A percentile compares a stretch with the other conserved stretches of the same genome.
phyloP scores from a whole-genome alignment of 2,113 vertebrate genomes.

The Hydropotes inermis region DNA sequence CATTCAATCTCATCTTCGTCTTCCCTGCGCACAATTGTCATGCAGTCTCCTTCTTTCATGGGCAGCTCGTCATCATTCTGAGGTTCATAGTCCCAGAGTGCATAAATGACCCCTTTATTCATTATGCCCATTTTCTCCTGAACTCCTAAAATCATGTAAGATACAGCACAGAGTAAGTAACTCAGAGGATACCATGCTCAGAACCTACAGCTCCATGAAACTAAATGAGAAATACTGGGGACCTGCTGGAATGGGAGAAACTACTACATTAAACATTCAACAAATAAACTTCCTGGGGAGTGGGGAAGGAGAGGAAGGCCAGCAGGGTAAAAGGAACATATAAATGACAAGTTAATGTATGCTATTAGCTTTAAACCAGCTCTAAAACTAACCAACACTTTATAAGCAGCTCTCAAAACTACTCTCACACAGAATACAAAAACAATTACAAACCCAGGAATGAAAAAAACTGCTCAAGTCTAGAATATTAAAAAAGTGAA shows the following conservation, averaged over 20 bases:
- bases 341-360: rapidly evolving
- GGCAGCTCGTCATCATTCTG: constrained; percentile 90
- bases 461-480: background rate
- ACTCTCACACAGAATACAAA: background rate
- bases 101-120: constrained; percentile 97
- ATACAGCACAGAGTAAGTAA: background rate
- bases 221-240: background rate
- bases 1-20: constrained; percentile 95
- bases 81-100: constrained; percentile 91
- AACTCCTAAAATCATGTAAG: constrained; percentile 84
- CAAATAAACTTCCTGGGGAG: too few species aligned
- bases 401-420: background rate
- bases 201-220: background rate
- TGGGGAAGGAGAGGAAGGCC: background rate
- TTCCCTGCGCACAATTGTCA: constrained; percentile 91
- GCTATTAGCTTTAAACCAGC: rapidly evolving
- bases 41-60: constrained; percentile 93
- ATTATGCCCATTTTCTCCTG: constrained; percentile 99
- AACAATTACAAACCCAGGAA: background rate
- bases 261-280: background rate
- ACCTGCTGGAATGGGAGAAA: background rate
- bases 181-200: background rate
- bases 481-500: background rate
- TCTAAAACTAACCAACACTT: background rate
- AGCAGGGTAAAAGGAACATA: rapidly evolving